A percentile compares a stretch with the other conserved stretches of the same genome.
Evolutionary conservation across 2,888 invertebrate genomes (phyloP).

Genomic region (Spicauda simplicius): DNA sequence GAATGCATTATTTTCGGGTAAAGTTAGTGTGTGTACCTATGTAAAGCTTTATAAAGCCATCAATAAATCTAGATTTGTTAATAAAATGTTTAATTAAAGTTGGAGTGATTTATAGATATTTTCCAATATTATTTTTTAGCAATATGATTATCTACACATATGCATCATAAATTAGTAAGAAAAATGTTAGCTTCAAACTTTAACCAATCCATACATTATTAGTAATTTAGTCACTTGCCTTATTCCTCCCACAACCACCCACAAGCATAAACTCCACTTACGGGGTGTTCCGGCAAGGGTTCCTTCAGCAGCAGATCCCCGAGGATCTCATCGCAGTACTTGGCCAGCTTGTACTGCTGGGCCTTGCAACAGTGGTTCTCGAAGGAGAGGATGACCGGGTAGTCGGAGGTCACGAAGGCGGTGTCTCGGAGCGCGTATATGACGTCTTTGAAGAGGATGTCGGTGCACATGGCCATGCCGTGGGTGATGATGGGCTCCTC

Average conservation of each 20-base stretch:
- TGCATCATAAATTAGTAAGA: no score
- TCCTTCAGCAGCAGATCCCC: constrained; percentile 96
- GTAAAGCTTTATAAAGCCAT: no score
- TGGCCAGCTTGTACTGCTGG: constrained; percentile 99
- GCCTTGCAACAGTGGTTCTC: constrained; percentile 99
- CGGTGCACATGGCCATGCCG: constrained; percentile 99
- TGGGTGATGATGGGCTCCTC: constrained; percentile 99
- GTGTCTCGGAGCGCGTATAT: constrained; percentile 99
- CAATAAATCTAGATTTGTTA: no score
- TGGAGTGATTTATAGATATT: no score
- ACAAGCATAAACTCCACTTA: constrained; percentile 68
- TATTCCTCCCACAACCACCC: not conserved
- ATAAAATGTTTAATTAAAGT: no score
- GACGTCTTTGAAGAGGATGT: constrained; percentile 98
- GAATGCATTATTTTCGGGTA: no score
- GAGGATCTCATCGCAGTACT: constrained; percentile 99
- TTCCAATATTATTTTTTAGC: no score
- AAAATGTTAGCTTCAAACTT: no score
- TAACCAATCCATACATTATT: no score
- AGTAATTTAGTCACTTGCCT: no score
- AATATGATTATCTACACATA: no score
- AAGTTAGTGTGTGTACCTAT: no score
- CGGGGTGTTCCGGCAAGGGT: constrained; percentile 93
- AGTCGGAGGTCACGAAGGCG: constrained; percentile 99
- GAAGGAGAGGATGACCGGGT: constrained; percentile 98